Conservation (phyloP, 1,140 invertebrate species). For the Eriosoma lanigerum region DNA sequence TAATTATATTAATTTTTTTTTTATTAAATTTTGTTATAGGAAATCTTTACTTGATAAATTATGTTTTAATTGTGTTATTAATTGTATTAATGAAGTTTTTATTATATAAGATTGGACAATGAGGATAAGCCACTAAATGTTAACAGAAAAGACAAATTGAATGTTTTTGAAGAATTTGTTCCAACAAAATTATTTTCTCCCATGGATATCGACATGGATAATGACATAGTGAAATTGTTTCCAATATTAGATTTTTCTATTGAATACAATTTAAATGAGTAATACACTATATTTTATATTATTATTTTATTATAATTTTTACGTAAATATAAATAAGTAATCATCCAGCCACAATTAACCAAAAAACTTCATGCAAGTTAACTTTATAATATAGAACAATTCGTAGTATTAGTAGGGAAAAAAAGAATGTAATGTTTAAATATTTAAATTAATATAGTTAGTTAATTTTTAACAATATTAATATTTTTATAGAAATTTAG, state of each 20-base stretch:
- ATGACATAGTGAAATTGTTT: slow-evolving; percentile 22
- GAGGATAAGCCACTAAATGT: not conserved
- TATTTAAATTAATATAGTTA: not conserved
- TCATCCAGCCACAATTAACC: too few species aligned
- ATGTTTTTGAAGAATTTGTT: slow-evolving; percentile 15
- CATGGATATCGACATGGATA: slow-evolving; percentile 22
- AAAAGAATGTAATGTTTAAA: too few species aligned
- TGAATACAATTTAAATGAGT: slow-evolving; percentile 19
- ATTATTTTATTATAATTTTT: too few species aligned
- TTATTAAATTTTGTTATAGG: too few species aligned
- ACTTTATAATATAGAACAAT: too few species aligned
- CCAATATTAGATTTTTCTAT: slow-evolving; percentile 25
- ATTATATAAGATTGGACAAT: not conserved
- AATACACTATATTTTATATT: too few species aligned
- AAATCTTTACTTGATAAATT: too few species aligned
- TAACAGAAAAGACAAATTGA: not conserved
- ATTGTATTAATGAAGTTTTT: not conserved
- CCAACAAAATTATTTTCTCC: slow-evolving; percentile 18
- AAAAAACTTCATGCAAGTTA: too few species aligned
- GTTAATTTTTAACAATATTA: not conserved
- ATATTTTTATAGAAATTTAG: not conserved
- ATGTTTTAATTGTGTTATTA: not conserved
- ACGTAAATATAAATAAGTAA: too few species aligned
- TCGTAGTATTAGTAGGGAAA: too few species aligned
- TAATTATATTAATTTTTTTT: too few species aligned